These are phyloP conservation scores for Xestia rhomboidea DNA, from an alignment of 2,888 invertebrate species.

Conservation along the genomic window DNA sequence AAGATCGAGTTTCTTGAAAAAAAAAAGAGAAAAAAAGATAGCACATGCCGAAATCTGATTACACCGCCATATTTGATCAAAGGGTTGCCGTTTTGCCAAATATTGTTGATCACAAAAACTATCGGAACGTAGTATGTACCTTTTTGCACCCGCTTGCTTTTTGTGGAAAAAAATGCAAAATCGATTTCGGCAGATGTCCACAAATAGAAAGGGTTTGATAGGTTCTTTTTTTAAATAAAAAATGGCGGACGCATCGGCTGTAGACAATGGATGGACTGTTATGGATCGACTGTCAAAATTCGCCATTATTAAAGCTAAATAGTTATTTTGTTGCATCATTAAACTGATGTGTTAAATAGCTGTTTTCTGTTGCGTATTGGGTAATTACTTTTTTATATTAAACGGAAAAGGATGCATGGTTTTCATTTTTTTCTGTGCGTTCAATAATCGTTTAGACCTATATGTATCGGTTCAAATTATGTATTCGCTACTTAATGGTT, in stretches of 20 bases:
- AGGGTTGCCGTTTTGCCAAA: conserved; percentile 88
- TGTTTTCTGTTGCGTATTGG: conserved; percentile 61
- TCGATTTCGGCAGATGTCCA: conserved; percentile 90
- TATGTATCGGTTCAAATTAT: conserved; percentile 17
- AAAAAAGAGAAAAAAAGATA: conserved; percentile 81
- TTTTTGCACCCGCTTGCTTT: conserved; percentile 88
- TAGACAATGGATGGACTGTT: conserved; percentile 87
- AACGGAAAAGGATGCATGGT: conserved; percentile 70
- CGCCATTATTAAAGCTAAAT: conserved; percentile 82
- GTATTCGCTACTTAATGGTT: not conserved
- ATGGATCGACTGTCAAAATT: conserved; percentile 86
- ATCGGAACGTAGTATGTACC: conserved; percentile 73
- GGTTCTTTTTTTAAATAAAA: conserved; percentile 81
- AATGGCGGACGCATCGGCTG: conserved; percentile 81
- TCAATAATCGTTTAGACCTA: conserved; percentile 38
- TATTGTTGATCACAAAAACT: conserved; percentile 83
- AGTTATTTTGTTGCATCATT: conserved; percentile 75
- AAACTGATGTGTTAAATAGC: conserved; percentile 74
- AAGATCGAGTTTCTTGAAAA: conserved; percentile 88
- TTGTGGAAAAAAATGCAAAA: conserved; percentile 87
- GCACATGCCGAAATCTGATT: conserved; percentile 91
- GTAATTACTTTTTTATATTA: conserved; percentile 64
- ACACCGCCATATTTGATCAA: conserved; percentile 86
- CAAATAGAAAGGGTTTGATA: conserved; percentile 89
- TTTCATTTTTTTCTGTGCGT: conserved; percentile 24